Evolutionary conservation across 2,888 invertebrate species (phyloP), one percentile per base, ranked within the genome.

Genomic region (Alloscopus bannaensis): DNA sequence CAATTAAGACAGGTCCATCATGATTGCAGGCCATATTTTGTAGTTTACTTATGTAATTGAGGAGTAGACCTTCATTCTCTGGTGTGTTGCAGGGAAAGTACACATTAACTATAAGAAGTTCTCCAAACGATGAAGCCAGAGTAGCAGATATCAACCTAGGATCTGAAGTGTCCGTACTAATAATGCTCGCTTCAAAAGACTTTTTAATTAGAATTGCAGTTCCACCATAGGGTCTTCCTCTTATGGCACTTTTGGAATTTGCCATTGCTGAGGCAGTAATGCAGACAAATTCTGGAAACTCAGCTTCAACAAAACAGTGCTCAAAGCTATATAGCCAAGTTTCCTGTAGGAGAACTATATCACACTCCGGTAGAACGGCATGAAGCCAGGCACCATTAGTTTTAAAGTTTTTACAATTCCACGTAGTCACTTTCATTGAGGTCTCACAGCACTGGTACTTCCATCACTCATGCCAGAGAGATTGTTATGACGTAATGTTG

Each of bases 371-470:
- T 11, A 26, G 2, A 1, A 24, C 31, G n/a, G 28, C 2, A 4
- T 1, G 6, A 6, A 69, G 36, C 69, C 69, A 69, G 1, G 13
- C 16, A 1, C 24, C 57, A 59, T 59, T 69, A 16, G 57, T 42
- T 57, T 69, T 57, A 42, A 69, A 57, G 29, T 59, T 59, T 45
- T 45, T 64, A 28, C 72, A 72, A 18, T 72, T 72, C 64, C 55
- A 72, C 4, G 64, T 29, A 8, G 62, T 2, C 18, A 47, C 36
- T 1, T 18, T 42, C n/a, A 16, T 59, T 47, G 60, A 60, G 31
- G 13, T 55, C 13, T 8, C 8, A 13, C 40, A 8, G 62, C 36
- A 16, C 11, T 18, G 18, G 3, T 3, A 3, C 20, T 2, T 13
- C 16, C 18, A 40, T 64, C 45, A n/a, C n/a, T n/a, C n/a, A n/a